Percentiles rank a stretch among this genome's conserved stretches.
Conservation (phyloP, 2,113 vertebrate species). For the Numenius arquata region DNA sequence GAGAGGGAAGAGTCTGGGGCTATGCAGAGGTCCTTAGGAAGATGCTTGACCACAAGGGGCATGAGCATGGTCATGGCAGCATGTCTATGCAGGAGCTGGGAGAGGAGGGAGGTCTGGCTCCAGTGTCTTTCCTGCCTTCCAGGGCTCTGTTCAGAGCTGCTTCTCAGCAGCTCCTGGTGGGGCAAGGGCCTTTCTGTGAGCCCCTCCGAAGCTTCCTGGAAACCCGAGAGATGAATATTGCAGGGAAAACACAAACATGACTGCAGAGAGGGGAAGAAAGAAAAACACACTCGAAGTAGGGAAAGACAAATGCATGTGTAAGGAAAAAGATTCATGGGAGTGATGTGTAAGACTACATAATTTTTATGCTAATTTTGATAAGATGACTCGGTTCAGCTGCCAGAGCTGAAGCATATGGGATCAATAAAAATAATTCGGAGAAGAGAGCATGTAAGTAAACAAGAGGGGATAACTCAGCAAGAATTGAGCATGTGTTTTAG, state of each 20-base stretch:
- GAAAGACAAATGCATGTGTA: neutral
- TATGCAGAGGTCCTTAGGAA: neutral
- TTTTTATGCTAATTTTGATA: neutral
- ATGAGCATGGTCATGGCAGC: neutral
- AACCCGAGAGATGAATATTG: neutral
- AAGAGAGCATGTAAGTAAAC: neutral
- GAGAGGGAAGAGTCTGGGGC: neutral
- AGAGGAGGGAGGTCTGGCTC: neutral
- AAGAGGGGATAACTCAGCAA: neutral
- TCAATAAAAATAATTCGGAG: neutral
- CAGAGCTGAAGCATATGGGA: neutral
- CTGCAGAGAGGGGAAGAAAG: neutral
- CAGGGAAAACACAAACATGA: neutral
- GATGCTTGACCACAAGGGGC: neutral
- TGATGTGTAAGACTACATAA: neutral
- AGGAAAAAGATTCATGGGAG: neutral
- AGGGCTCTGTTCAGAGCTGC: neutral
- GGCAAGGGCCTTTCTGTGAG: neutral
- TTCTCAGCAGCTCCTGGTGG: neutral
- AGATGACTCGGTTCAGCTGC: neutral
- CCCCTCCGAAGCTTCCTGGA: neutral
- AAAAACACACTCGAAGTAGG: neutral
- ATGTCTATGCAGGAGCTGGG: neutral
- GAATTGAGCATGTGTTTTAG: neutral
- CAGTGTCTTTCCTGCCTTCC: neutral